Conservation (phyloP, 2,888 invertebrate species). For the Lithophane socia region DNA sequence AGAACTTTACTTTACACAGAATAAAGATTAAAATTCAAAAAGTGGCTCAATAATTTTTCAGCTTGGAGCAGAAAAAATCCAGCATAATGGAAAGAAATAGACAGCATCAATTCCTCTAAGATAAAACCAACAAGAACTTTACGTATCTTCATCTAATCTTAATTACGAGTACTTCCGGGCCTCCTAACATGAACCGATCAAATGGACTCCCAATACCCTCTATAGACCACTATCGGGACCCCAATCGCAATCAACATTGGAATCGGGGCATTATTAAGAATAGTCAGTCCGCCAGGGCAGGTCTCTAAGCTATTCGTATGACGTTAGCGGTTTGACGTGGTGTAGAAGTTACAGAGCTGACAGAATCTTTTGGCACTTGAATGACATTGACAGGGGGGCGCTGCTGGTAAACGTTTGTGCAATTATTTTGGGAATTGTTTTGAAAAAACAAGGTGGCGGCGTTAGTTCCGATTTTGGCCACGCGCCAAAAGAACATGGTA, state of each 20-base stretch:
- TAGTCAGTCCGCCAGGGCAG: constrained; percentile 5
- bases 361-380: background rate
- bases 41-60: background rate
- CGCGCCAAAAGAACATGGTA: background rate
- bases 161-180: constrained; percentile 20
- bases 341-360: constrained; percentile 15
- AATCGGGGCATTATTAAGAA: constrained; percentile 49
- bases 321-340: constrained; percentile 5
- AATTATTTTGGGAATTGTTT: background rate
- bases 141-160: constrained; percentile 11
- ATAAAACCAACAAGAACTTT: constrained; percentile 9
- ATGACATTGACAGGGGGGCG: background rate
- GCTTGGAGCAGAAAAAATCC: background rate
- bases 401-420: background rate
- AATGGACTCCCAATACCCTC: constrained; percentile 37
- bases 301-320: constrained; percentile 14
- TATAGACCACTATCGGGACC: constrained; percentile 38
- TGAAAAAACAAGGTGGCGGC: background rate
- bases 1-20: background rate
- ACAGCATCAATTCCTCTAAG: too few relatives aligned
- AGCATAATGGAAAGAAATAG: background rate
- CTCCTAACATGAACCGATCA: constrained; percentile 5
- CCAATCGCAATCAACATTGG: constrained; percentile 49
- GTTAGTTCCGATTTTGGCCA: background rate
- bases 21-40: background rate